phyloP scores from a whole-genome alignment of 2,888 invertebrate genomes.

The Acleris laterana region DNA sequence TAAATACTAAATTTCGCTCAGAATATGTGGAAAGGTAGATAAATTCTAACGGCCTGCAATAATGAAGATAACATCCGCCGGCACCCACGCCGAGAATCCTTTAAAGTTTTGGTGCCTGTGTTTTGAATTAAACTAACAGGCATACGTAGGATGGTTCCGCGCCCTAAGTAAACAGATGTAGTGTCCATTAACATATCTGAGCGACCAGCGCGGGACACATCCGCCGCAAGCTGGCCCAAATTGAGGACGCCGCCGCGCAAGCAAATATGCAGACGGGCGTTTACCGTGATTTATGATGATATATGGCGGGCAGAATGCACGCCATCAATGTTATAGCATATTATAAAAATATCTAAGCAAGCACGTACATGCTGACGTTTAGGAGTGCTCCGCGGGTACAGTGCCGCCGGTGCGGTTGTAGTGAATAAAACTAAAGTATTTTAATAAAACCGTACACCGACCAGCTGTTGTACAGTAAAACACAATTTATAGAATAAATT shows the following conservation, averaged over 20 bases:
- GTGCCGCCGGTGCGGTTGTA: too few species aligned
- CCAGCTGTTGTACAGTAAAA: too few species aligned
- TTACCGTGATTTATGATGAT: constrained; percentile 73
- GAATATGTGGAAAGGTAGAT: neutral
- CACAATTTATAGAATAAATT: too few species aligned
- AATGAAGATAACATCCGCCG: neutral
- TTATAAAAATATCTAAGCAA: constrained; percentile 14
- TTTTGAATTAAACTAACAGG: constrained; percentile 30
- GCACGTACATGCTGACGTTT: neutral
- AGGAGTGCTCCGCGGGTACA: too few species aligned
- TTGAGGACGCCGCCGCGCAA: constrained; percentile 54
- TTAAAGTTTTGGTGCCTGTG: constrained; percentile 13
- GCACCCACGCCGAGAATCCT: constrained; percentile 1
- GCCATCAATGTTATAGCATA: constrained; percentile 31
- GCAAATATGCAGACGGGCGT: constrained; percentile 56
- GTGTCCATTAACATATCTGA: constrained; percentile 55
- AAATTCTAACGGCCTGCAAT: constrained; percentile 1
- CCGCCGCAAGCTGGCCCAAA: constrained; percentile 51
- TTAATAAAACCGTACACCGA: too few species aligned
- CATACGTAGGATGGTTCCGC: constrained; percentile 42
- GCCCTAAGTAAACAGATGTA: constrained; percentile 54
- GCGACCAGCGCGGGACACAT: constrained; percentile 48
- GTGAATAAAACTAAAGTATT: too few species aligned
- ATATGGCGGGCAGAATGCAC: constrained; percentile 51
- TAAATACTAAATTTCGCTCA: too few species aligned